Percentiles rank a stretch among this genome's conserved stretches.
These are phyloP conservation scores for Dipodomys ordii DNA, from an alignment of 2,113 vertebrate genomes.

Conservation along the genomic window DNA sequence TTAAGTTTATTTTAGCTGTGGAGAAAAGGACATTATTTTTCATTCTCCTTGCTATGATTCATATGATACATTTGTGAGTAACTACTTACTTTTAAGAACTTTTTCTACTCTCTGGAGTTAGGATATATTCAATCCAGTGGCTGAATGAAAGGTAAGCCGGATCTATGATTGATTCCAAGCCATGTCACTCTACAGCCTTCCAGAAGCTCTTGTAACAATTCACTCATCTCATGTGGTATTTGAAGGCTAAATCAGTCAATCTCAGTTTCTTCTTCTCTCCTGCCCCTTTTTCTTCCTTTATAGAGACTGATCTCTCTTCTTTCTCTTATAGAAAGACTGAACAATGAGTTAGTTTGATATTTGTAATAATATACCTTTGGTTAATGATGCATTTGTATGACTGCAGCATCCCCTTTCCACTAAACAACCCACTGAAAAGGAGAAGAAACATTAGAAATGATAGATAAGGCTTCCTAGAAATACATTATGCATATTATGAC, in stretches of 20 bases:
- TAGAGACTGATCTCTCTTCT: neutral
- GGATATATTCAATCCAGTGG: neutral
- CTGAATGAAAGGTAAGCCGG: neutral
- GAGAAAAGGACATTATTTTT: neutral
- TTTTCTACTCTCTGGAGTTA: neutral
- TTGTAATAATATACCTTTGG: conserved; percentile 54
- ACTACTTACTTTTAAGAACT: neutral
- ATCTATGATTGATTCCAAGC: neutral
- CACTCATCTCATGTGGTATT: neutral
- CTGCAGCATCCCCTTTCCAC: conserved; percentile 28
- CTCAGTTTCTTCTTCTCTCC: neutral
- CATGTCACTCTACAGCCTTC: neutral
- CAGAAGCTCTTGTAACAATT: neutral
- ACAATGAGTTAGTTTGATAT: neutral
- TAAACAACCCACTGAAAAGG: conserved; percentile 64
- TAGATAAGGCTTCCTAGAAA: conserved; percentile 68
- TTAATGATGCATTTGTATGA: conserved; percentile 72
- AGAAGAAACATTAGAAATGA: conserved; percentile 73
- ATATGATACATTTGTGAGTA: neutral
- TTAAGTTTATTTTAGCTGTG: conserved; percentile 17
- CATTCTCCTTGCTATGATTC: neutral
- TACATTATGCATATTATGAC: conserved; percentile 73
- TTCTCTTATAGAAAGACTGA: neutral
- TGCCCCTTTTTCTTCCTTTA: neutral
- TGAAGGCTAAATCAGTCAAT: neutral